Evolutionary conservation across 2,888 invertebrate genomes (phyloP), one percentile per base, ranked within the genome.

Genomic region (Aethes cnicana): DNA sequence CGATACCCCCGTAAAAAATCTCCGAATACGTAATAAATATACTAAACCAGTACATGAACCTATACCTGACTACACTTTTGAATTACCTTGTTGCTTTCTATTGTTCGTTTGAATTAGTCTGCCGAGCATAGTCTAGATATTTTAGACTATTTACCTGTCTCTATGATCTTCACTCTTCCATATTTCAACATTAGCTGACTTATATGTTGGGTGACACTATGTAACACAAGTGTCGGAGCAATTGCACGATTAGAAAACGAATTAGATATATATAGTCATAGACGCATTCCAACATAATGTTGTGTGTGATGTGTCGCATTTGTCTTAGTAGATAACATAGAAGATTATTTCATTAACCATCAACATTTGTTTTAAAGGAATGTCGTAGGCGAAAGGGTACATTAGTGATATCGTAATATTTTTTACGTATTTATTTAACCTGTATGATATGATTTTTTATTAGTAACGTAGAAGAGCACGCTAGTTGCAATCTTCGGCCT

Each of bases 151-250:
- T 83, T 80, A 76, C 63, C 68, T 82, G 62, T 81, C 68, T 74
- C 67, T 78, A 64, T 64, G 72, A 77, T 77, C 80, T 88, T 88
- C 88, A 89, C 89, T 89, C 89, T 89, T 89, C 89, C 89, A 89
- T 89, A 69, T 88, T 87, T 86, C 72, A 80, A 81, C 70, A 71
- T 69, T 77, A 78, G 76, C 58, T 62, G 68, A 53, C 61, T 57
- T 65, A 61, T 66, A 62, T 56, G 52, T 56, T 63, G 52, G 69
- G 64, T 57, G 62, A 63, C 54, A 39, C 44, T 30, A 59, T 63
- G 70, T 72, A 77, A 70, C 62, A 74, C 71, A 71, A n/a, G 65
- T 74, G 70, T 72, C 71, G 52, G 64, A 60, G 71, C 63, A 66
- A 72, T 68, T 87, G 88, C 88, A 89, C 88, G 88, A 81, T 82